phyloP scores from a whole-genome alignment of 1,140 invertebrate genomes.

The Drosophila mojavensis region DNA sequence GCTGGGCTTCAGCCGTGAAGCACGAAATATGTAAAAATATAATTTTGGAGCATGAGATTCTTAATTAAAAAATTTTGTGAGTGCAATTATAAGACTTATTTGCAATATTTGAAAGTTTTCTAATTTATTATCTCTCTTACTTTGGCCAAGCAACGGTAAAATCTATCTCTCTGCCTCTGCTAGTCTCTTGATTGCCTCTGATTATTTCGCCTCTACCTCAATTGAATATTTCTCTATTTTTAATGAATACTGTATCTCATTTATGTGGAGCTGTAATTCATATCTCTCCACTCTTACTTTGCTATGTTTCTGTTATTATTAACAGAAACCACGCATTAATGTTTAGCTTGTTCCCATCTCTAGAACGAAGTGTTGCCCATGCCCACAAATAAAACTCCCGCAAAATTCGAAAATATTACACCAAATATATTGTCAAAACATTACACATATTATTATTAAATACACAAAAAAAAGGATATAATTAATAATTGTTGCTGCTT shows the following conservation, averaged over 20 bases:
- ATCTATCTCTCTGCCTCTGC: too few relatives aligned
- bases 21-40: background rate
- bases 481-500: slow-evolving; percentile 35
- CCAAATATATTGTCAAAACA: slow-evolving; percentile 75
- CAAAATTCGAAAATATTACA: slow-evolving; percentile 60
- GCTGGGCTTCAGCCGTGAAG: too few relatives aligned
- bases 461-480: slow-evolving; percentile 63
- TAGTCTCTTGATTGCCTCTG: too few relatives aligned
- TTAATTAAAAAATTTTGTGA: too few relatives aligned
- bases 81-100: too few relatives aligned
- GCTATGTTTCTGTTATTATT: background rate
- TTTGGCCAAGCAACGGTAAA: too few relatives aligned
- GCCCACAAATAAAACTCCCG: background rate
- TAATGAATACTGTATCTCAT: too few relatives aligned
- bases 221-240: too few relatives aligned
- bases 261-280: background rate
- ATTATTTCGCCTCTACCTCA: too few relatives aligned
- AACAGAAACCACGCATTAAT: background rate
- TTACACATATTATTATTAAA: slow-evolving; percentile 75
- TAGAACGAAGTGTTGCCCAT: background rate
- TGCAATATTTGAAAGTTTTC: too few relatives aligned
- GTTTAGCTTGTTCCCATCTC: background rate
- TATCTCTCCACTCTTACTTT: background rate
- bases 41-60: too few relatives aligned
- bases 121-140: too few relatives aligned